Percentiles rank a stretch among this genome's conserved stretches.
Evolutionary conservation across 2,888 invertebrate genomes (phyloP).

Genomic region (Phalera bucephala): DNA sequence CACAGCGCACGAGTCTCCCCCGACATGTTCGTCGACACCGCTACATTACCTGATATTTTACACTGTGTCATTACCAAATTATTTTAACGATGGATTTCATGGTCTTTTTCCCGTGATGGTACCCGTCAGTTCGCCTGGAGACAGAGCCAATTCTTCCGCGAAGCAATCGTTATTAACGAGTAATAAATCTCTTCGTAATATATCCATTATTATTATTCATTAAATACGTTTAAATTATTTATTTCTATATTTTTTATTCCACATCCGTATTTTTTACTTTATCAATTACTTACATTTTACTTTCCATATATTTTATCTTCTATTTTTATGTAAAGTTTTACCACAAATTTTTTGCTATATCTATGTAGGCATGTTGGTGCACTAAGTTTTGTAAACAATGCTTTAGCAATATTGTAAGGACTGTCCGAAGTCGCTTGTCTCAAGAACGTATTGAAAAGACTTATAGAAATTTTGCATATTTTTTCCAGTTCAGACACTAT

Average conservation of each 20-base stretch:
- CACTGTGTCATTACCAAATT: constrained; percentile 19
- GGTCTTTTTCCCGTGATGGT: constrained; percentile 67
- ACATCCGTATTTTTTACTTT: constrained; percentile 53
- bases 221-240: constrained; percentile 61
- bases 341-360: constrained; percentile 53
- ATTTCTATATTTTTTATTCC: constrained; percentile 66
- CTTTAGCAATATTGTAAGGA: constrained; percentile 50
- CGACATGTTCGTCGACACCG: not conserved
- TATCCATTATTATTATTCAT: constrained; percentile 78
- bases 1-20: not conserved
- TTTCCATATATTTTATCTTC: constrained; percentile 26
- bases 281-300: constrained; percentile 29
- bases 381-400: constrained; percentile 49
- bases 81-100: constrained; percentile 66
- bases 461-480: constrained; percentile 52
- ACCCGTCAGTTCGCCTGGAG: constrained; percentile 93
- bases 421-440: constrained; percentile 37
- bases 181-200: constrained; percentile 85
- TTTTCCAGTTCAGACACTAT: constrained; percentile 67
- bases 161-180: constrained; percentile 95
- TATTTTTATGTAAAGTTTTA: constrained; percentile 44
- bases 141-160: constrained; percentile 98
- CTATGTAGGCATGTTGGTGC: constrained; percentile 70
- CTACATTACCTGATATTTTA: constrained; percentile 5
- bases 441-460: constrained; percentile 34